phyloP scores from a whole-genome alignment of 2,797 vertebrate genomes.

The Bradypodion pumilum region DNA sequence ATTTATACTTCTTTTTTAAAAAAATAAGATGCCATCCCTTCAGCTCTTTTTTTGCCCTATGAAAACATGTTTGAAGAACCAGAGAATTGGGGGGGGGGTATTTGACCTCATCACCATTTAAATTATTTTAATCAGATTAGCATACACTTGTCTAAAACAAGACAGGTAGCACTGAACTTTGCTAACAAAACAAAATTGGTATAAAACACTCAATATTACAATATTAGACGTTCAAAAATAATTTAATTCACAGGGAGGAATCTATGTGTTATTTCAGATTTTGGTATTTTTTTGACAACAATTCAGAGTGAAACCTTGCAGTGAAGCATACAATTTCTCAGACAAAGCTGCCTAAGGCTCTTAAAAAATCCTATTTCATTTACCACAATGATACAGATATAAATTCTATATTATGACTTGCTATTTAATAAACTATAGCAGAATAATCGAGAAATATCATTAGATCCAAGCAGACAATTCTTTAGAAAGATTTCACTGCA shows the following conservation, averaged over 20 bases:
- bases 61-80: conserved; percentile 38
- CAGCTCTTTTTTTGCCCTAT: background rate
- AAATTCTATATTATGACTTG: background rate
- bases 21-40: too few species aligned
- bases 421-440: conserved; percentile 8
- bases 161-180: conserved; percentile 35
- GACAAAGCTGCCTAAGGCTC: conserved; percentile 19
- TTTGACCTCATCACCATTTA: conserved; percentile 15
- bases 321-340: background rate
- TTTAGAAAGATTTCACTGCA: conserved; percentile 37
- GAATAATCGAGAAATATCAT: conserved; percentile 46
- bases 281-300: background rate
- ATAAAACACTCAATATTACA: conserved; percentile 35
- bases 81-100: conserved; percentile 30
- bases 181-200: conserved; percentile 54
- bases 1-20: background rate
- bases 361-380: conserved; percentile 54
- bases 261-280: background rate
- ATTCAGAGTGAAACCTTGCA: background rate
- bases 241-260: background rate
- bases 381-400: background rate
- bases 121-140: background rate
- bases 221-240: background rate
- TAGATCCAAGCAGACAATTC: conserved; percentile 47
- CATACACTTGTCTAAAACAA: background rate